Conservation (phyloP, 2,797 vertebrate genomes). For the Oreochromis grahami region DNA sequence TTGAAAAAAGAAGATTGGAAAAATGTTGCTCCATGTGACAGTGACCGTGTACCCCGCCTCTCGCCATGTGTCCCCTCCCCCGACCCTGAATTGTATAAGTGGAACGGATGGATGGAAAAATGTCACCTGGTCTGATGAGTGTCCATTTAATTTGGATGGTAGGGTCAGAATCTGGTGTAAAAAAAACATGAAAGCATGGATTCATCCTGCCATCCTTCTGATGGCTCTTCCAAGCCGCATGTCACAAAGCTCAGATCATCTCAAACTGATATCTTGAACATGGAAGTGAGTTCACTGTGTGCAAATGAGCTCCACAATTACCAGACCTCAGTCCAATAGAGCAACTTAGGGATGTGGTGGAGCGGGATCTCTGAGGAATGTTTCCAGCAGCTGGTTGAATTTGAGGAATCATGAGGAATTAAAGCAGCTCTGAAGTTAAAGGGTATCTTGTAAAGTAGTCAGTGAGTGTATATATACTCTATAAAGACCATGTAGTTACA, state of each 20-base stretch:
- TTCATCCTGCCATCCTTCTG: neutral
- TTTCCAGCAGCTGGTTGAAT: neutral
- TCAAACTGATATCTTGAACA: neutral
- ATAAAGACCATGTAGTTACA: neutral
- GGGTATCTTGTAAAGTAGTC: neutral
- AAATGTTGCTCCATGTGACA: neutral
- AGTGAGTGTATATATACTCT: neutral
- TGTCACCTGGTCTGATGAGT: neutral
- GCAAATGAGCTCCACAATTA: neutral
- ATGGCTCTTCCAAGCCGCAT: neutral
- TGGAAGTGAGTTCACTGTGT: neutral
- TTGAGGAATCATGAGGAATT: neutral
- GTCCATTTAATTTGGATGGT: neutral
- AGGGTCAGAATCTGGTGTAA: neutral
- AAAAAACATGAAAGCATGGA: neutral
- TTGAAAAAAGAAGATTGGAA: neutral
- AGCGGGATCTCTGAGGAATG: neutral
- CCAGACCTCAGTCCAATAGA: neutral
- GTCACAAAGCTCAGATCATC: neutral
- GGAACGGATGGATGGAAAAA: neutral
- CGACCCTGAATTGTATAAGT: neutral
- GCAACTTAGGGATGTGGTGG: rapidly evolving
- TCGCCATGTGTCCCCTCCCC: rapidly evolving
- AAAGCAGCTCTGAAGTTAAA: neutral
- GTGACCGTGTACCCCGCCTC: rapidly evolving